A percentile compares a stretch with the other conserved stretches of the same genome.
Conservation (phyloP, 1,140 invertebrate species). For the Dendroctonus valens region DNA sequence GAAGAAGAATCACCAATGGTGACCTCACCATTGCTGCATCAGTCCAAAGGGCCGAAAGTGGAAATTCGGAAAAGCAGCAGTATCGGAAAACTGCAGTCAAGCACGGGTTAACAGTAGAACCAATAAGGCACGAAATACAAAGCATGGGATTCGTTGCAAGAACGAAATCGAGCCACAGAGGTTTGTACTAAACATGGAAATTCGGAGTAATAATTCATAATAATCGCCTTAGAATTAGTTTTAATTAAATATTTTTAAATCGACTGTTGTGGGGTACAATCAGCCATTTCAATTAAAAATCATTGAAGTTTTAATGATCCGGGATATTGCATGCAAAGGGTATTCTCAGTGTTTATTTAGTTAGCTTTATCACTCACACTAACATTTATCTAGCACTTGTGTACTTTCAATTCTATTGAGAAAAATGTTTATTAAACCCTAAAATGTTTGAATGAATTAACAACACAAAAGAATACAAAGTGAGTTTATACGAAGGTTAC, state of each 20-base stretch:
- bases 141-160: conserved; percentile 41
- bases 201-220: conserved; percentile 42
- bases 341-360: no score
- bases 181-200: conserved; percentile 45
- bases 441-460: no score
- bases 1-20: conserved; percentile 60
- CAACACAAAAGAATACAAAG: no score
- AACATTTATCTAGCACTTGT: no score
- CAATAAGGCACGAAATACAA: conserved; percentile 38
- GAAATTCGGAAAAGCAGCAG: conserved; percentile 53
- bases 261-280: not conserved
- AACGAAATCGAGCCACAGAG: conserved; percentile 42
- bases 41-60: conserved; percentile 35
- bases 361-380: no score
- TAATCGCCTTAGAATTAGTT: conserved; percentile 5
- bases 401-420: no score
- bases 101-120: conserved; percentile 17
- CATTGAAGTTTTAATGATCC: no score
- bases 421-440: no score
- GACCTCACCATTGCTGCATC: conserved; percentile 57
- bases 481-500: no score
- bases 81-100: conserved; percentile 50
- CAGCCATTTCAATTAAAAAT: not conserved
- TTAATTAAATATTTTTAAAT: not conserved
- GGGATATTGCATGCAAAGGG: no score